Percentiles rank a stretch among this genome's conserved stretches.
These are phyloP conservation scores for Ptychobarbus kaznakovi DNA, from an alignment of 2,797 vertebrate species.

Conservation along the genomic window DNA sequence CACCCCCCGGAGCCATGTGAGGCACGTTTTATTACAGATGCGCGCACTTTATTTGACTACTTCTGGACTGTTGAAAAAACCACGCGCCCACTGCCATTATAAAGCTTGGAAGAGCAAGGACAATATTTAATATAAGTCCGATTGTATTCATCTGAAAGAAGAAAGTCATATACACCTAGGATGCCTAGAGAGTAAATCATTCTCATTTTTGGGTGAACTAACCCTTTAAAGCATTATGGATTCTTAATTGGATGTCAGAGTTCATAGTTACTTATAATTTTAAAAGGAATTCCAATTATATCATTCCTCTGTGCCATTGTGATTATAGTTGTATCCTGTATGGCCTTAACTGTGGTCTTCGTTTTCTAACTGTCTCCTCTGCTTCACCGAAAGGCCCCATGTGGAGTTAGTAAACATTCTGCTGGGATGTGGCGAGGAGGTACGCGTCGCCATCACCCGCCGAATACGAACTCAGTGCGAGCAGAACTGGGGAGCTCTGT, in stretches of 20 bases:
- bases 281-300: not conserved
- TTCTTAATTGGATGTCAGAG: not conserved
- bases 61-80: too few species aligned
- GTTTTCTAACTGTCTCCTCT: not conserved
- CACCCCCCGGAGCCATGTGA: too few species aligned
- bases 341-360: not conserved
- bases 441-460: slow-evolving; percentile 82
- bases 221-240: not conserved
- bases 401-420: slow-evolving; percentile 93
- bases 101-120: too few species aligned
- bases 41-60: too few species aligned
- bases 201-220: not conserved
- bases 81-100: too few species aligned
- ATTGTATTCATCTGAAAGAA: too few species aligned
- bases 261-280: not conserved
- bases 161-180: not conserved
- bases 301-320: not conserved
- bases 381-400: slow-evolving; percentile 79
- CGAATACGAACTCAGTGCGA: slow-evolving; percentile 88
- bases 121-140: too few species aligned
- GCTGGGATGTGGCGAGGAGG: slow-evolving; percentile 88
- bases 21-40: too few species aligned
- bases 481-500: slow-evolving; percentile 91
- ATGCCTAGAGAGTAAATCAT: not conserved
- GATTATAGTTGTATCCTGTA: not conserved